Base-by-base conservation (phyloP, 2,113 vertebrate genomes). In the Stictonetta naevosa region DNA sequence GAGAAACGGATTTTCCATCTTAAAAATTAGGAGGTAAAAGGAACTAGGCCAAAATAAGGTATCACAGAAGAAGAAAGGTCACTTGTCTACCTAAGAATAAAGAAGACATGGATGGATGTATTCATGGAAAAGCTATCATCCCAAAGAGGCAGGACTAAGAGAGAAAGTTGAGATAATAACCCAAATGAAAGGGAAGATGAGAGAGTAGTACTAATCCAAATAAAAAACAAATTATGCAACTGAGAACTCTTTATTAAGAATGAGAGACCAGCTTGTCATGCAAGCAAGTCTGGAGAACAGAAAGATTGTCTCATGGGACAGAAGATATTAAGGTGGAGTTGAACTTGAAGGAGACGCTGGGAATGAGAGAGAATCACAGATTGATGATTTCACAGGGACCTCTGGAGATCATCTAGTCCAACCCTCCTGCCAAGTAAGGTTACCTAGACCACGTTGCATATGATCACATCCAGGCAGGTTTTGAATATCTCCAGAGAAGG, bases 161-260 rank as follows among this genome's bases (percentile, higher is more conserved):
- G 40, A 81, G 44, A 59, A 87, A 68, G 56, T 14, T 84, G 52
- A 38, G 62, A 20, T 77, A 56, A 56, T 79, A 89, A 74, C 1
- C 11, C 86, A 69, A 67, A 68, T 1, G 7, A 8, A 74, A n/a
- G 60, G 77, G 44, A 89, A 87, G n/a, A 87, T 50, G 63, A 31
- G 52, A 74, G 60, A 67, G 46, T 25, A 67, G 36, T 63, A 36
- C 50, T 96, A 88, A 95, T 88, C 76, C 83, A 95, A 77, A 94
- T 91, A 88, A 86, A 93, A 75, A 58, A 12, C 60, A 84, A 59
- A 92, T 86, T 84, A 8, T 91, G 68, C 36, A 34, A 53, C 89
- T 82, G 81, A 96, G 84, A 82, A 75, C 69, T 86, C 86, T 67
- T 92, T 84, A 81, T 91, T 92, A 78, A 78, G 83, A 86, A 50